Evolutionary conservation across 92 coral and sea anemone genomes (phyloP), one percentile per base, ranked within the genome.

Genomic region (Blastomussa wellsi): DNA sequence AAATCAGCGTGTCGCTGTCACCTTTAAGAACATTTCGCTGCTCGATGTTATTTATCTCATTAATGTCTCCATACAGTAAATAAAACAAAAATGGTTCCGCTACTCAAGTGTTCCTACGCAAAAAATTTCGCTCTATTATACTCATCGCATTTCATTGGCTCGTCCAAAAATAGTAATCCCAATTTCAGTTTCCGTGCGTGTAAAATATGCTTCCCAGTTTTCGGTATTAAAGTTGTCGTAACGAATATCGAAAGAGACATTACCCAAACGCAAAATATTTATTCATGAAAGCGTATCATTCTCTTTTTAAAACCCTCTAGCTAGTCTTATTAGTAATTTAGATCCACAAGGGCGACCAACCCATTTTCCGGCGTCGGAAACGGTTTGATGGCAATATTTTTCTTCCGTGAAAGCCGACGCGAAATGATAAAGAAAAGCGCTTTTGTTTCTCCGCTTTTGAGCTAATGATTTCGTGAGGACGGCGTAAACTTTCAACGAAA

Each of bases 101-200:
- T 64, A 60, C 66, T 75, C 76, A 26, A 52, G 86, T 71, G 52
- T 12, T 51, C 87, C 80, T 83, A 83, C 87, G 87, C 80, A 83
- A 83, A 83, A 64, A 28, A 83, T 55, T 65, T 51, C 53, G 13
- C 9, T 11, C 69, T 37, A 51, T 71, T 82, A 72, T 71, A 51
- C 39, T 19, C 78, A 72, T 64, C 83, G 78, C 7, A 17, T 55
- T 52, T 82, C 64, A 82, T 82, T 82, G 78, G 78, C 28, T 82
- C 79, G 38, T 35, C 78, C 11, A 55, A 67, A 55, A 33, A 68
- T 47, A 52, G 51, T 69, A 51, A 81, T 53, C 35, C 67, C 86
- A 24, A 8, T 37, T 19, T 82, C 51, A 32, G 14, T 26, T 64
- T 24, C 51, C 38, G 78, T 37, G 86, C 78, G 51, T 26, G 70